A percentile compares a stretch with the other conserved stretches of the same genome.
Evolutionary conservation across 2,888 invertebrate genomes (phyloP).

Genomic region (Cryptocephalus primarius): DNA sequence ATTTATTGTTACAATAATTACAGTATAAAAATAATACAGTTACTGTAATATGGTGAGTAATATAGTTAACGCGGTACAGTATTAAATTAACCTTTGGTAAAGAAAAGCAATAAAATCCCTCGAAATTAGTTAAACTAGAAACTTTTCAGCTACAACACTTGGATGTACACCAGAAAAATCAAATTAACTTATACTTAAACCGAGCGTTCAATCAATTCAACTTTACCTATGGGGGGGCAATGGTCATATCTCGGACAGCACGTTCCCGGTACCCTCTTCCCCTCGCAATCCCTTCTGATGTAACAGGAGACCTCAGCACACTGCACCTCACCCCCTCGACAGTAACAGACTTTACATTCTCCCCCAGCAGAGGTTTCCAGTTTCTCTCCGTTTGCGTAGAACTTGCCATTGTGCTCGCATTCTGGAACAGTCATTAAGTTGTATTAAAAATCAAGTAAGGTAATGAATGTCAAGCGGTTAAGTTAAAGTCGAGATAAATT

Average conservation of each 20-base stretch:
- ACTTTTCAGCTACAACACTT: no score
- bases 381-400: constrained; percentile 67
- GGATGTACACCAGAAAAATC: no score
- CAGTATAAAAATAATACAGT: no score
- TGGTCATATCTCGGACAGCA: constrained; percentile 77
- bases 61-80: no score
- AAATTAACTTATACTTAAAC: no score
- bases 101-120: neutral
- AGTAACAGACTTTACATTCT: constrained; percentile 72
- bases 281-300: constrained; percentile 63
- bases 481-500: no score
- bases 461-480: no score
- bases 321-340: constrained; percentile 67
- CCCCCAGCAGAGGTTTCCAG: constrained; percentile 54
- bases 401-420: constrained; percentile 63
- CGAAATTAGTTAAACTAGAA: no score
- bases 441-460: no score
- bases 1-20: no score
- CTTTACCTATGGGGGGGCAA: constrained; percentile 56
- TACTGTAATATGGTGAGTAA: no score
- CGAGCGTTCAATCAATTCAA: neutral
- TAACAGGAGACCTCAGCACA: constrained; percentile 70
- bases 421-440: constrained; percentile 45
- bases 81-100: no score
- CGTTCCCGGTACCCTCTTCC: constrained; percentile 57